Conservation (phyloP, 1,140 invertebrate species). For the Neomicropteryx cornuta region DNA sequence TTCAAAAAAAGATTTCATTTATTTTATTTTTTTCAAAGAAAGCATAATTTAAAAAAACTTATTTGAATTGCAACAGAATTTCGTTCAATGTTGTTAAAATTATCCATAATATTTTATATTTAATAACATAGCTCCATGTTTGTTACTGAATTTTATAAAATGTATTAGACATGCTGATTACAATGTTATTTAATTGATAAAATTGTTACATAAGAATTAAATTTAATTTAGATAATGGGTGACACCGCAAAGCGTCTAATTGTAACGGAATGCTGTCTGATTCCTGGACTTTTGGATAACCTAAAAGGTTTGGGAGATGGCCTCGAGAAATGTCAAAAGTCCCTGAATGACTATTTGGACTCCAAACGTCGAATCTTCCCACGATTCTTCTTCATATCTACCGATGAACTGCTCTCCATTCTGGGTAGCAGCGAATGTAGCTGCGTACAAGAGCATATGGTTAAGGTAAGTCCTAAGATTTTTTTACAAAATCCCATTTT, state of each 20-base stretch:
- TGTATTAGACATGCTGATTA: no score
- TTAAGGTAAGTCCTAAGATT: constrained; percentile 52
- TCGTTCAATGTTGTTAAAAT: no score
- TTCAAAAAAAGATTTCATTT: no score
- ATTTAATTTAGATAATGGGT: constrained; percentile 57
- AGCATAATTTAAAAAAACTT: constrained; percentile 1
- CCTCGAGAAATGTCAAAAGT: constrained; percentile 83
- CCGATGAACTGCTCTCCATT: constrained; percentile 82
- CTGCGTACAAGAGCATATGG: constrained; percentile 83
- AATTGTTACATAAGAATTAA: no score
- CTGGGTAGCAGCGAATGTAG: constrained; percentile 71
- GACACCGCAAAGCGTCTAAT: constrained; percentile 66
- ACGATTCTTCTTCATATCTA: constrained; percentile 87
- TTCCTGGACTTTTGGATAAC: constrained; percentile 59
- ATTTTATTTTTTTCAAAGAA: constrained; percentile 1
- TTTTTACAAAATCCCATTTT: constrained; percentile 6
- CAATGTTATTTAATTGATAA: no score
- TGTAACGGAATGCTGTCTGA: constrained; percentile 65
- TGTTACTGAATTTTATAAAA: no score
- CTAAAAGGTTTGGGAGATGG: constrained; percentile 60
- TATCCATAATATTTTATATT: no score
- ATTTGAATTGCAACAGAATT: background rate
- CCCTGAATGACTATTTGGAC: constrained; percentile 80
- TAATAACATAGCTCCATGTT: no score
- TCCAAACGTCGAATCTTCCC: constrained; percentile 78